Percentiles rank a stretch among this genome's conserved stretches.
Conservation (phyloP, 1,140 invertebrate genomes). For the Zaprionus tsacasi region DNA sequence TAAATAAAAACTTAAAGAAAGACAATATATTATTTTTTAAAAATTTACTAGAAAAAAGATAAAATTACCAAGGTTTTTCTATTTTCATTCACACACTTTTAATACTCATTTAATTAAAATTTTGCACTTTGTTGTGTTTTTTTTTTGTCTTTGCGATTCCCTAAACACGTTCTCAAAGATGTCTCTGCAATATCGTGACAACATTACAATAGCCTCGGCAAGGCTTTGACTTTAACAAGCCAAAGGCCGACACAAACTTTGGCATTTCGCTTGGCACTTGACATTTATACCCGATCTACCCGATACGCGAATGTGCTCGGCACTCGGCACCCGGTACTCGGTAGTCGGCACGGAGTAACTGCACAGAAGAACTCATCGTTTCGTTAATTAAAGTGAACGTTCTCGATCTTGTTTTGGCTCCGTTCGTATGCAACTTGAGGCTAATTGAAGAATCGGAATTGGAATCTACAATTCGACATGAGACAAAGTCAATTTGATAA, state of each 20-base stretch:
- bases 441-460: not conserved
- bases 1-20: too few relatives aligned
- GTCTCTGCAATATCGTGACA: slow-evolving; percentile 44
- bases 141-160: not conserved
- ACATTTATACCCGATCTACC: slow-evolving; percentile 40
- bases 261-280: slow-evolving; percentile 70
- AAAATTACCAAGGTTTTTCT: not conserved
- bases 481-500: slow-evolving; percentile 5
- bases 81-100: not conserved
- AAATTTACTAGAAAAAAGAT: not conserved
- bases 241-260: slow-evolving; percentile 66
- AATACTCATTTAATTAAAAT: slow-evolving; percentile 4
- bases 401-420: slow-evolving; percentile 49
- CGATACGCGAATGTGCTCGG: slow-evolving; percentile 23
- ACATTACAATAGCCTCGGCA: slow-evolving; percentile 39
- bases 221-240: slow-evolving; percentile 50
- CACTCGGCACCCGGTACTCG: slow-evolving; percentile 7
- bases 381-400: slow-evolving; percentile 61
- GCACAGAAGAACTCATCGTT: slow-evolving; percentile 10
- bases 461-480: not conserved
- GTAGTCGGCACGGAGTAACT: slow-evolving; percentile 16
- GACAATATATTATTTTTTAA: too few relatives aligned
- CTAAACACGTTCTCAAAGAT: slow-evolving; percentile 29
- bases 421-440: not conserved
- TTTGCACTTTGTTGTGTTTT: not conserved